Evolutionary conservation across 2,113 vertebrate genomes (phyloP).

Genomic region (Oplegnathus fasciatus): DNA sequence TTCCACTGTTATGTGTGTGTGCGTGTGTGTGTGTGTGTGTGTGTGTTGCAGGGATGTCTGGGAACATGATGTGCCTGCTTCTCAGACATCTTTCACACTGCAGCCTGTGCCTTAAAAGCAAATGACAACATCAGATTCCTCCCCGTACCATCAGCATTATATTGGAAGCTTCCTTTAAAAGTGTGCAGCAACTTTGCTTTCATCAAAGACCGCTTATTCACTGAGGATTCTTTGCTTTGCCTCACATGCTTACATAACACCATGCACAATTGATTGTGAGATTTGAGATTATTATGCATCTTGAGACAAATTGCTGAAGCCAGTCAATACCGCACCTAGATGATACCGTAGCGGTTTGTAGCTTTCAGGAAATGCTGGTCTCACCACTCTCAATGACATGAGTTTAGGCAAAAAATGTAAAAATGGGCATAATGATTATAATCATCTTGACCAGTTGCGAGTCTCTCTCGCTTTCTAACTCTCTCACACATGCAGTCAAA

Average conservation of each 20-base stretch:
- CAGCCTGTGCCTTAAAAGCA: constrained; percentile 18
- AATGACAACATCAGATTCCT: constrained; percentile 1
- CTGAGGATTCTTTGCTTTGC: constrained; percentile 18
- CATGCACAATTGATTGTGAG: constrained; percentile 12
- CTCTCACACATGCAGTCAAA: constrained; percentile 26
- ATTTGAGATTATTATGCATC: constrained; percentile 32
- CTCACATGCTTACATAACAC: constrained; percentile 27
- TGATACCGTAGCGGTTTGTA: background rate
- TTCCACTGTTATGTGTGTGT: background rate
- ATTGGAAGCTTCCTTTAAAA: constrained; percentile 27
- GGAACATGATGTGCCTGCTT: constrained; percentile 34
- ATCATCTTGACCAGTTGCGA: constrained; percentile 28
- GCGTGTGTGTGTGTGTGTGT: no score
- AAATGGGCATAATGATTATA: constrained; percentile 10
- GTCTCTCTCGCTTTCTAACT: constrained; percentile 9
- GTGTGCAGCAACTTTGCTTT: constrained; percentile 4
- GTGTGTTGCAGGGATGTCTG: constrained; percentile 24
- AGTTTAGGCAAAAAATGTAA: constrained; percentile 3
- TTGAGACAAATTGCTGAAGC: constrained; percentile 34
- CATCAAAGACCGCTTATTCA: constrained; percentile 15
- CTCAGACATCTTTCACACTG: constrained; percentile 9
- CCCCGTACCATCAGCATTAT: background rate
- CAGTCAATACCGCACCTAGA: constrained; percentile 12
- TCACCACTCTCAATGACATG: constrained; percentile 6
- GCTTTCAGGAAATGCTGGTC: constrained; percentile 1